phyloP scores from a whole-genome alignment of 2,797 vertebrate genomes.

The Anguilla marmorata region DNA sequence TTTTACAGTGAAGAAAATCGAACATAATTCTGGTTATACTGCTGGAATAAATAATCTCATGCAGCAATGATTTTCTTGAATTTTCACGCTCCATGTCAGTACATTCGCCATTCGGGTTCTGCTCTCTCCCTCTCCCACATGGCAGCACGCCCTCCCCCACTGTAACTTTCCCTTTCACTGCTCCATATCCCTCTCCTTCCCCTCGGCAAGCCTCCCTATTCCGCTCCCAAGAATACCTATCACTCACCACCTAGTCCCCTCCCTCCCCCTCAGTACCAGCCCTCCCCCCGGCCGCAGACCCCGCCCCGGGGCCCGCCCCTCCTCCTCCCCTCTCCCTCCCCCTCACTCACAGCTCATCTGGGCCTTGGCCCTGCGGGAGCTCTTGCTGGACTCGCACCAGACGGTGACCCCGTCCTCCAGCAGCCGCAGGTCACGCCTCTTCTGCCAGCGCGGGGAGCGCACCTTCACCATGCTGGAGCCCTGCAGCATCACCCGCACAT shows the following conservation, averaged over 20 bases:
- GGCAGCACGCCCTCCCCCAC: background rate
- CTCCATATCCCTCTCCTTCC: slow-evolving; percentile 43
- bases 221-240: slow-evolving; percentile 14
- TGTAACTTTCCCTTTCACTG: slow-evolving; percentile 28
- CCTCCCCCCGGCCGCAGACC: background rate
- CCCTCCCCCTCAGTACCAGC: background rate
- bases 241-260: background rate
- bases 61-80: slow-evolving; percentile 13
- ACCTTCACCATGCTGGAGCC: slow-evolving; percentile 86
- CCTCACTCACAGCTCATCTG: slow-evolving; percentile 83
- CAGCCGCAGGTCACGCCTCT: slow-evolving; percentile 79
- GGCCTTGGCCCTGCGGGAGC: slow-evolving; percentile 70
- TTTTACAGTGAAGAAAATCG: slow-evolving; percentile 39
- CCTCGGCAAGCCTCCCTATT: slow-evolving; percentile 8
- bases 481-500: slow-evolving; percentile 81
- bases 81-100: background rate
- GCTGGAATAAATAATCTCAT: background rate
- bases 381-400: slow-evolving; percentile 85
- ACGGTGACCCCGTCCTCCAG: slow-evolving; percentile 89
- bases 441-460: slow-evolving; percentile 78
- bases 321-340: background rate
- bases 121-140: background rate
- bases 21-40: slow-evolving; percentile 32
- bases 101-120: background rate
- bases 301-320: background rate